Base-by-base conservation (phyloP, 1,140 invertebrate species). In the Belonocnema kinseyi region DNA sequence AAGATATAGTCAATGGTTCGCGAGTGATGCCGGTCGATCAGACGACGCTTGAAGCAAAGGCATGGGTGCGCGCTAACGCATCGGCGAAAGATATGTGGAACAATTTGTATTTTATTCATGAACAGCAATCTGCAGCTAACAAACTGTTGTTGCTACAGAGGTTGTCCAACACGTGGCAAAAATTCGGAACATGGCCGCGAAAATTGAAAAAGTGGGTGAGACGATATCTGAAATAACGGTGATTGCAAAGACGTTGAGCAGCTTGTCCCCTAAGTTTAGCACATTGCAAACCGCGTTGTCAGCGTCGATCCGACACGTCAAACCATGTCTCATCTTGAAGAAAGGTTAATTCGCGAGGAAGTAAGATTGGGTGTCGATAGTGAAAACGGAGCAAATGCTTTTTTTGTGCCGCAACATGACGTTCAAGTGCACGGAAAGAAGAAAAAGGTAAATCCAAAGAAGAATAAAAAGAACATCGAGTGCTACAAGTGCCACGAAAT, bases 81-180 rank as follows among this genome's bases (percentile, higher is more conserved):
- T 79, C 50, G 13, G 77, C 79, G 11, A 53, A 76, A 8, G 71
- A 82, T 10, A 84, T 80, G 80, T 80, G 83, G 80, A 17, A 75
- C 0, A 79, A 75, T 19, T 40, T 82, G 0, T 16, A n/a, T 3
- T 7, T 73, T 0, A 54, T 80, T 2, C 66, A 80, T 21, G 78
- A 80, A 54, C 80, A 80, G 10, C 75, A 74, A 73, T 71, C 76
- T 3, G 87, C 88, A 53, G 54, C 78, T 11, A 82, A 82, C 46
- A 84, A 82, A 46, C 50, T 84, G 0, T 52, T 72, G n/a, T 26
- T 83, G 8, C 75, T 77, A 54, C 77, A 82, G 50, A 66, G 8
- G 79, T 78, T 2, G 80, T 80, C n/a, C 58, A 72, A 16, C 79
- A 84, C 61, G 73, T 84, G 3, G 53, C 83, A 6, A 81, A 80